Evolutionary conservation across 2,113 vertebrate genomes (phyloP), one percentile per base, ranked within the genome.

Genomic region (Peromyscus polionotus): DNA sequence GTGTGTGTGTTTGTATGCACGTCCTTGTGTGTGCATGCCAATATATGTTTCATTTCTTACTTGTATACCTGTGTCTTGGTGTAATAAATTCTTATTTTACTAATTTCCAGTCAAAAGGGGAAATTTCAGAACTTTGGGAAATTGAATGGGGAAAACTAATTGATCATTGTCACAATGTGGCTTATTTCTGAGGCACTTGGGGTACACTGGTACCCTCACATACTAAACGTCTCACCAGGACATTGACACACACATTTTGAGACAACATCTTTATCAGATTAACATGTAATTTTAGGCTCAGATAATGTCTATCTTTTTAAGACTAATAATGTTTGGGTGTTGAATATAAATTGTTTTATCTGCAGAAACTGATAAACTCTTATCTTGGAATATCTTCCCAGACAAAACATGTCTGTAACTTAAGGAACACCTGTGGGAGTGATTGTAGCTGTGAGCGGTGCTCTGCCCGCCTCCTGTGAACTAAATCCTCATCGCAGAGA

Each of bases 401-500:
- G n/a, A 16, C 26, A 8, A 96, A n/a, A 17, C 1, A 2, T 45
- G 11, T 11, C 67, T n/a, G 3, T 75, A 51, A 42, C 72, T 65
- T 59, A 22, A 5, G 9, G 10, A 22, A 26, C 20, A 28, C 17
- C 28, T 10, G 3, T 7, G 6, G 39, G 33, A 4, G n/a, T 39
- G 5, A 19, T 0, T 39, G 54, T 12, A 26, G 4, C 0, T 10
- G 17, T 0, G 1, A 83, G 54, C 10, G 5, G 14, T 9, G 3
- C 22, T 11, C 31, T 6, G 72, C 19, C 70, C 20, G 0, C 16
- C 14, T 3, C n/a, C 9, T 19, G 6, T 3, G 28, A 1, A 14
- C 39, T 24, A n/a, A 24, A 7, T 33, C 77, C 33, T 42, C 4
- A 11, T 14, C 20, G 16, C 0, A 57, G 36, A 33, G 63, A 89